Base-by-base conservation (phyloP, 2,113 vertebrate genomes). In the Hemichromis elongatus region DNA sequence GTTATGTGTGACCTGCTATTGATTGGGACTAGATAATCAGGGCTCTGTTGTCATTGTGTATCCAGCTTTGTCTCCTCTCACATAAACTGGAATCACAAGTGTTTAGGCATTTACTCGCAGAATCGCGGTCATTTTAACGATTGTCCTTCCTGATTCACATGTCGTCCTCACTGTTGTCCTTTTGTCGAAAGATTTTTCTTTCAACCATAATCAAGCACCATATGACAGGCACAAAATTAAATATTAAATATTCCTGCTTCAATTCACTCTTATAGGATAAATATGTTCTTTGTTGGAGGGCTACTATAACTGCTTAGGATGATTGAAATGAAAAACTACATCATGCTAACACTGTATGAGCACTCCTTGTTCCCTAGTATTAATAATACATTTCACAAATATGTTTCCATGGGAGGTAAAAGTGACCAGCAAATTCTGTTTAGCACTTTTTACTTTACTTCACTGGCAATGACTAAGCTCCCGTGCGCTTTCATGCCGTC, bases 1-100 rank as follows among this genome's bases (percentile, higher is more conserved):
- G 66, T 83, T 79, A 91, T 63, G 86, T 89, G 89, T 84, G 89
- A 91, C 92, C 87, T 52, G 3, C 77, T 91, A 94, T 95, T 91
- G 92, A 94, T 95, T 91, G 85, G 86, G 24, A 83, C 35, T 57
- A 81, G 81, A 92, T 93, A 92, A 90, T 81, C 82, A 55, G 59
- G 26, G 14, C 84, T 88, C 77, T 92, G 90, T 87, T 78, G 81
- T 85, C 77, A 86, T 77, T 84, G 88, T 91, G 63, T 68, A 1
- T 82, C 57, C 45, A 50, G 90, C 53, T 59, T 79, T 89, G 75
- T 83, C 80, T 78, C 45, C 66, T 45, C 28, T 55, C 42, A 28
- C 80, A 75, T 79, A 84, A 79, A 84, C 78, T 35, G 53, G 55
- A 83, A 83, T 86, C 63, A 81, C 85, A 78, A 84, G 83, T 79